These are phyloP conservation scores for Punctoribates punctum DNA, from an alignment of 2,888 invertebrate genomes.

Conservation along the genomic window DNA sequence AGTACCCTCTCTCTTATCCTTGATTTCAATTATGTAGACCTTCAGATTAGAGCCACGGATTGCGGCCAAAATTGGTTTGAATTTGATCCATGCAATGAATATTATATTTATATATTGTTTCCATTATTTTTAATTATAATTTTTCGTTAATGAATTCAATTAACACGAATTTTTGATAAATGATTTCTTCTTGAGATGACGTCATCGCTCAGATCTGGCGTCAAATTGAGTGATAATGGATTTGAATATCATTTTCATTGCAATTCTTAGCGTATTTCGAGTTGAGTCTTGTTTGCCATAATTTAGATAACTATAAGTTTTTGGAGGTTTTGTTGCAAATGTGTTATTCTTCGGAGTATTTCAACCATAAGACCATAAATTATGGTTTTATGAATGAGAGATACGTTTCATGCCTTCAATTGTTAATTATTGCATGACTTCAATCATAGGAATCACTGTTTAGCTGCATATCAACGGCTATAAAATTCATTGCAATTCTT, in stretches of 20 bases:
- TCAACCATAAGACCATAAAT: constrained; percentile 16
- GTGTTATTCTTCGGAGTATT: background rate
- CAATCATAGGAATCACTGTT: background rate
- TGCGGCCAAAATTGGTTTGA: background rate
- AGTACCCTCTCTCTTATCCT: background rate
- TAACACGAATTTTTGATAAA: too few species aligned
- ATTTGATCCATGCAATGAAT: too few species aligned
- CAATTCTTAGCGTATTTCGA: too few species aligned
- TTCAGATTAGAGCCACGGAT: background rate
- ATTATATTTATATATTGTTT: too few species aligned
- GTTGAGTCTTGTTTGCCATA: background rate
- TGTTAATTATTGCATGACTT: constrained; percentile 34
- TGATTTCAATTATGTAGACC: background rate
- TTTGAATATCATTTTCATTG: too few species aligned
- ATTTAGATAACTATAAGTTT: background rate
- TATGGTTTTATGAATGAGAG: constrained; percentile 27
- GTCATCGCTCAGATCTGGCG: too few species aligned
- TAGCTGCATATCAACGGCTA: background rate
- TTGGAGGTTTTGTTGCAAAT: background rate
- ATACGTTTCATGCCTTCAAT: background rate
- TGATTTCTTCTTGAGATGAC: too few species aligned
- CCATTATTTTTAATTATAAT: too few species aligned
- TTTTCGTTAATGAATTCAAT: too few species aligned
- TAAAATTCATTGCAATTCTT: background rate
- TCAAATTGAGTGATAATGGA: too few species aligned